phyloP scores from a whole-genome alignment of 2,113 vertebrate species.

The Okapia johnstoni region DNA sequence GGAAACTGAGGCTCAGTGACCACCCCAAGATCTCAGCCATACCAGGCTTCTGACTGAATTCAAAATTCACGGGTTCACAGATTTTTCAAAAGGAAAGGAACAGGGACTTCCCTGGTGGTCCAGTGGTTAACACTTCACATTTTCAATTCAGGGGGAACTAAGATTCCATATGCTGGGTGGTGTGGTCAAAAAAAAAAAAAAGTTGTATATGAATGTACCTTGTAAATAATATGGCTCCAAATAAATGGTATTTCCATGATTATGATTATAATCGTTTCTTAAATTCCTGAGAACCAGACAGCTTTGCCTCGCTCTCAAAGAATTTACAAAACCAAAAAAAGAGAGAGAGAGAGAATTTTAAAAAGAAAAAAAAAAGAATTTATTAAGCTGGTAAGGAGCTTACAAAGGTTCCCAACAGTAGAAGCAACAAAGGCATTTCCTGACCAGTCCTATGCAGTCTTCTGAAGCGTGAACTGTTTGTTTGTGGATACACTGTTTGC shows the following conservation, averaged over 20 bases:
- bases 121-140: background rate
- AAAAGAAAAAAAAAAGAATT: background rate
- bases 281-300: background rate
- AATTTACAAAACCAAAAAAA: background rate
- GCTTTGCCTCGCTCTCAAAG: background rate
- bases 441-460: background rate
- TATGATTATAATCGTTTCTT: background rate
- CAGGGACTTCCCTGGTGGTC: background rate
- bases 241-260: background rate
- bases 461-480: background rate
- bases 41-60: background rate
- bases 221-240: background rate
- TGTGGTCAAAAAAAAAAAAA: background rate
- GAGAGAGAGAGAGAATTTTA: background rate
- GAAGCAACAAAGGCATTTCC: conserved; percentile 5
- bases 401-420: background rate
- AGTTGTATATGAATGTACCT: background rate
- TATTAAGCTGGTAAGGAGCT: background rate
- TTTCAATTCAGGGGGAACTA: background rate
- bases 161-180: background rate
- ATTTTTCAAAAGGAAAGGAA: background rate
- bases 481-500: conserved; percentile 11
- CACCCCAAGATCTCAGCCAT: background rate
- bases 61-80: background rate
- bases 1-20: background rate